Percentiles rank a stretch among this genome's conserved stretches.
Evolutionary conservation across 1,140 invertebrate genomes (phyloP).

Genomic region (Acromyrmex charruanus): DNA sequence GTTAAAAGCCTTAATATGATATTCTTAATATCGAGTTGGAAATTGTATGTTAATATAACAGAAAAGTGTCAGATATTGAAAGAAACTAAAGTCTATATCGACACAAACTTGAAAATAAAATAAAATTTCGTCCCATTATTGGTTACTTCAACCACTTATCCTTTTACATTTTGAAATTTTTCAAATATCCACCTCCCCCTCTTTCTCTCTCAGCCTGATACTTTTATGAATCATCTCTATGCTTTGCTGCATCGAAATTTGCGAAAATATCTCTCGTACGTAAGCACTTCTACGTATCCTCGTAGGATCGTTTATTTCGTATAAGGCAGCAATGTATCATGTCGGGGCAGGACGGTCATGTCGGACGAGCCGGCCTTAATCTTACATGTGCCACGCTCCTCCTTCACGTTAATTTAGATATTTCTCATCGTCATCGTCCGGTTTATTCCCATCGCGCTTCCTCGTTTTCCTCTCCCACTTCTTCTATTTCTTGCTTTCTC

Average conservation of each 20-base stretch:
- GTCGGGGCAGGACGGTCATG: constrained; percentile 20
- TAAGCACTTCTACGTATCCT: background rate
- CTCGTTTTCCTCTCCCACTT: constrained; percentile 34
- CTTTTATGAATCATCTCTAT: constrained; percentile 25
- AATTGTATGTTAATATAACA: background rate
- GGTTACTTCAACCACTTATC: background rate
- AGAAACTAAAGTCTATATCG: background rate
- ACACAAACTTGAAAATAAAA: background rate
- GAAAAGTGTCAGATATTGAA: background rate
- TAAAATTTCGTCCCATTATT: background rate
- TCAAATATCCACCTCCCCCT: background rate
- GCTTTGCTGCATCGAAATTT: background rate
- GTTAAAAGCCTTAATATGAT: background rate
- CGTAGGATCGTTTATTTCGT: constrained; percentile 44
- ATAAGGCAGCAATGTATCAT: constrained; percentile 47
- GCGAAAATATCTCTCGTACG: constrained; percentile 8
- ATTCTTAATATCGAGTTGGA: background rate
- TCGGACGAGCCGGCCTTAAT: constrained; percentile 55
- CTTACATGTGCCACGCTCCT: constrained; percentile 50
- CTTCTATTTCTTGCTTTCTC: constrained; percentile 52
- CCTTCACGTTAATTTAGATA: constrained; percentile 64
- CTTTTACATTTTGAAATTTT: background rate
- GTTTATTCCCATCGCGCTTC: constrained; percentile 53
- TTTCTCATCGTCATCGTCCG: constrained; percentile 69
- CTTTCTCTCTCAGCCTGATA: background rate